Base-by-base conservation (phyloP, 2,888 invertebrate species). In the Mystacides longicornis region DNA sequence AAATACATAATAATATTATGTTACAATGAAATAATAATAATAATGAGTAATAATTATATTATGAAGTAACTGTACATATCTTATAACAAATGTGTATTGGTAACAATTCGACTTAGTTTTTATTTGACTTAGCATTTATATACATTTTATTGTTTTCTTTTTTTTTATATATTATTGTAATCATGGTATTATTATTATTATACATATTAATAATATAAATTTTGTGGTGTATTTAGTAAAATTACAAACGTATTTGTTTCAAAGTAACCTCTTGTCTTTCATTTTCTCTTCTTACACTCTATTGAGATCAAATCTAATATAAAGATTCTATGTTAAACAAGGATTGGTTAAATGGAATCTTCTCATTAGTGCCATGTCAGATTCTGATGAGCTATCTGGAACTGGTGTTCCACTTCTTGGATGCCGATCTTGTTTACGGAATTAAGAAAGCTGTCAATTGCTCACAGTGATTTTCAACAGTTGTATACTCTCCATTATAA, bases 181-280 rank as follows among this genome's bases (percentile, higher is more conserved):
- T 37, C 37, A 37, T n/a, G 14, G 37, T 37, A 37, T 37, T 37
- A 37, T n/a, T n/a, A 37, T 27, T 7, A 27, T 37, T 14, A 37
- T n/a, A n/a, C n/a, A 37, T 37, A 5, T 37, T 37, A 14, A 37
- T 37, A n/a, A n/a, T n/a, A n/a, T n/a, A 14, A 14, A 37, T 37
- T 37, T 37, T 37, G 37, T 37, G 37, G 37, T 37, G 37, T 37
- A 37, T 37, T 37, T 37, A 37, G 37, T 37, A 37, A 37, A 37
- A 37, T 37, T 37, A 37, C n/a, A n/a, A n/a, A 37, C 14, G 37
- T 37, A 37, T n/a, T 37, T 37, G 37, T 37, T 37, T 37, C 16
- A 37, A 37, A 7, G 14, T 37, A 37, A n/a, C 14, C 16, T 37
- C 14, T 37, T 4, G 37, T 14, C 14, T 37, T 37, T 37, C 16